Base-by-base conservation (phyloP, 2,797 vertebrate species). In the Allobates femoralis region DNA sequence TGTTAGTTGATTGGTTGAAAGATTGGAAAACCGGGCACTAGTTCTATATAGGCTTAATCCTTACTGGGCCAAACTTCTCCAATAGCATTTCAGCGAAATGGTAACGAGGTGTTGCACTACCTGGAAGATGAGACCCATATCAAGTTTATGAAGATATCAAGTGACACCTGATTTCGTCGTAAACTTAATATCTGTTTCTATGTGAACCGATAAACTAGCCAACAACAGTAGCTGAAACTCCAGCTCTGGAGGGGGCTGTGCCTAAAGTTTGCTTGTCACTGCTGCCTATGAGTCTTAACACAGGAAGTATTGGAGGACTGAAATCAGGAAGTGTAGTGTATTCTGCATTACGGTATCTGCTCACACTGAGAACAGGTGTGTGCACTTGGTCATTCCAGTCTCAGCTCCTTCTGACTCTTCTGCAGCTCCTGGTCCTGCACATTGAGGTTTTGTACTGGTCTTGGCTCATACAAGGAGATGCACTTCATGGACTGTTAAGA, bases 261-360 rank as follows among this genome's bases (percentile, higher is more conserved):
- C 62, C 80, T 19, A 41, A 10, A 69, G 18, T 46, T 21, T 34
- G 55, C 41, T 73, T 85, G 84, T 85, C 84, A 85, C 34, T 37
- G 14, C 41, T 84, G 58, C 6, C 37, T 26, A 5, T 46, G 14
- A 85, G 51, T n/a, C 77, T 58, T 3, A 80, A 73, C 46, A 71
- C 84, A 85, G 84, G 84, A 85, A 85, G 84, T 79, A 80, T 62
- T 71, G 77, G 77, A 85, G 7, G 71, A 73, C 55, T 28, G 55
- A 78, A 85, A 85, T 79, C 84, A 85, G 84, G 84, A 85, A 85
- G 84, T 80, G 14, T 32, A 34, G 23, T 28, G 60, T 79, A 15
- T 30, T 28, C 32, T n/a, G 34, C 60, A 37, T 79, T 79, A 85
- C 84, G 41, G 76, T 79, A 23, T 79, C 23, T 37, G 51, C 84